Conservation (phyloP, 1,140 invertebrate genomes). For the Varroa destructor region DNA sequence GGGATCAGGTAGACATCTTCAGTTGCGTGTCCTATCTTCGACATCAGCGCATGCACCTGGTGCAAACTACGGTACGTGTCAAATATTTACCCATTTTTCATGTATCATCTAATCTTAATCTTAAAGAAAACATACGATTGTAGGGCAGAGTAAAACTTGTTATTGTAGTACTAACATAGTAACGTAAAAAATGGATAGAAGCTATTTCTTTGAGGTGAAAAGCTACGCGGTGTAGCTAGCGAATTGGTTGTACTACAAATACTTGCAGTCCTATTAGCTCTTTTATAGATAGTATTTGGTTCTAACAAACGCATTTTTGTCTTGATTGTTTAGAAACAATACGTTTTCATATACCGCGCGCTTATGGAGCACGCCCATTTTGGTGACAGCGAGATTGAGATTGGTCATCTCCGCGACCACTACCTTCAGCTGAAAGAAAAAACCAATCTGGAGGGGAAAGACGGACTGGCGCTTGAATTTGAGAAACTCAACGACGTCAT, state of each 20-base stretch:
- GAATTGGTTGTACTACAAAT: no score
- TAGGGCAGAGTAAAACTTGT: no score
- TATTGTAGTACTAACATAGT: no score
- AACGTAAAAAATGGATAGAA: no score
- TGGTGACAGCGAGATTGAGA: slow-evolving; percentile 75
- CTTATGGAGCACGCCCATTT: slow-evolving; percentile 82
- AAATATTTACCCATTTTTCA: not conserved
- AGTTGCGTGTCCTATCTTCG: slow-evolving; percentile 75
- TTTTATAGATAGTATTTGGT: no score
- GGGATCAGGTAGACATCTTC: slow-evolving; percentile 69
- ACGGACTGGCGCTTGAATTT: slow-evolving; percentile 65
- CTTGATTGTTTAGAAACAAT: slow-evolving; percentile 61
- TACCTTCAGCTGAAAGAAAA: slow-evolving; percentile 51
- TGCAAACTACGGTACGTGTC: slow-evolving; percentile 63
- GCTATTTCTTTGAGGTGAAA: no score
- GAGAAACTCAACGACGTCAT: slow-evolving; percentile 67
- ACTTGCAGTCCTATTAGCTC: no score
- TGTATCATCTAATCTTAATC: not conserved
- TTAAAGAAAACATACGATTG: no score
- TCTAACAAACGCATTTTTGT: no score
- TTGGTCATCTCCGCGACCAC: slow-evolving; percentile 52
- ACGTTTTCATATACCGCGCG: slow-evolving; percentile 90
- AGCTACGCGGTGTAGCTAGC: no score
- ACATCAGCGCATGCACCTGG: slow-evolving; percentile 77
- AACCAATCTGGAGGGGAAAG: slow-evolving; percentile 48